Evolutionary conservation across 2,113 vertebrate species (phyloP), one percentile per base, ranked within the genome.

Genomic region (Colinus virginianus): DNA sequence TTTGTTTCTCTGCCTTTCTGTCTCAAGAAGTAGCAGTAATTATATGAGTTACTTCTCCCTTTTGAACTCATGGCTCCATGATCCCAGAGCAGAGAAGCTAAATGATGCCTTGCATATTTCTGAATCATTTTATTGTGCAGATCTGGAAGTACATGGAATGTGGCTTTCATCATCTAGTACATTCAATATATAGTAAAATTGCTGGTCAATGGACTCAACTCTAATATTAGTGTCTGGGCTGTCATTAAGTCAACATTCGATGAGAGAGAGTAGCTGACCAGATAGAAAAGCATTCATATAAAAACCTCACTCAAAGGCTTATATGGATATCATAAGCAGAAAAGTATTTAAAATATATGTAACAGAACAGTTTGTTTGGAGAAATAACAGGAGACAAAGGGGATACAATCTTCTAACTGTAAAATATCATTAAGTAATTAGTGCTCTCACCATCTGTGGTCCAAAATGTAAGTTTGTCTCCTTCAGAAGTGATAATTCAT

Each of bases 301-400:
- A 38, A 58, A n/a, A 76, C 13, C 36, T 88, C 42, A 68, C 3
- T 64, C 53, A 38, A 2, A 42, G 51, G 32, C 71, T 82, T 56
- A 55, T 71, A 90, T 0, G 1, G 30, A 2, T 56, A 30, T 32
- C 5, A 0, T 13, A 59, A 45, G 30, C 2, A 2, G 64, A 67
- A 67, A 91, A 74, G 53, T 46, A 51, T n/a, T 81, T 78, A 4
- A 70, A 83, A 67, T 63, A 51, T 53, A 63, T 55, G 32, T 74
- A 77, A 70, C 23, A 53, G 36, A 77, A 66, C 3, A 28, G 13
- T 36, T 91, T 88, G 42, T 34, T 67, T 78, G 77, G 43, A 78
- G 56, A 86, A 43, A 69, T 53, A 53, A 48, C 56, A 21, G 34
- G 25, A 49, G 16, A 63, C 49, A 85, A 66, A 67, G 59, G 12